Base-by-base conservation (phyloP, 2,888 invertebrate species). In the Drosophila prostipennis region DNA sequence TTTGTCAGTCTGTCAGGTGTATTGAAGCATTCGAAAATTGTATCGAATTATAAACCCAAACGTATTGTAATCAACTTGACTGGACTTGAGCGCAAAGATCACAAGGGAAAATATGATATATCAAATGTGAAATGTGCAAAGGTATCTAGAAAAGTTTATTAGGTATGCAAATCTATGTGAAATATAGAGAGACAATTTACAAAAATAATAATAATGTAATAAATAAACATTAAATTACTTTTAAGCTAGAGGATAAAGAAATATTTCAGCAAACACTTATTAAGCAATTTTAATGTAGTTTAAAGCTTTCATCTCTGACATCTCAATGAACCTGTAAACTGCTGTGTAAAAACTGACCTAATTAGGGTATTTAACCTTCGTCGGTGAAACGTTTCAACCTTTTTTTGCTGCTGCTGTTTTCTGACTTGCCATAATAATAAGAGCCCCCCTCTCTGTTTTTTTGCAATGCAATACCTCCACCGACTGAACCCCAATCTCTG, bases 1-100 rank as follows among this genome's bases (percentile, higher is more conserved):
- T 29, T 45, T 29, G 46, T 40, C 54, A 14, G 53, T 39, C 37
- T 46, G 63, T 56, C 74, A 74, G 70, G 74, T 73, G 65, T 72
- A 54, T 65, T 64, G 54, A 64, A 45, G 73, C 73, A 73, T 73
- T 72, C 72, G 49, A 58, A 73, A 72, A 73, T 73, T 45, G 57
- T 64, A 64, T 72, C 54, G 64, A 65, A 64, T 64, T 72, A 72
- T 72, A 56, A 23, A 32, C 42, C 36, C 52, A 14, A 54, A 45
- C n/a, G 55, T 55, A 72, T 42, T 71, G 61, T 55, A 60, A 71
- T 71, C 61, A 42, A 40, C 61, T 42, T 37, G 53, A 64, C 39
- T 72, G 49, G 39, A 51, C 34, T 29, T 19, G 39, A 29, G 45
- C n/a, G 55, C 42, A 26, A 23, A 48, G 42, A 56, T 56, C 42